phyloP scores from a whole-genome alignment of 1,140 invertebrate genomes.

The Heliconius hermathena region DNA sequence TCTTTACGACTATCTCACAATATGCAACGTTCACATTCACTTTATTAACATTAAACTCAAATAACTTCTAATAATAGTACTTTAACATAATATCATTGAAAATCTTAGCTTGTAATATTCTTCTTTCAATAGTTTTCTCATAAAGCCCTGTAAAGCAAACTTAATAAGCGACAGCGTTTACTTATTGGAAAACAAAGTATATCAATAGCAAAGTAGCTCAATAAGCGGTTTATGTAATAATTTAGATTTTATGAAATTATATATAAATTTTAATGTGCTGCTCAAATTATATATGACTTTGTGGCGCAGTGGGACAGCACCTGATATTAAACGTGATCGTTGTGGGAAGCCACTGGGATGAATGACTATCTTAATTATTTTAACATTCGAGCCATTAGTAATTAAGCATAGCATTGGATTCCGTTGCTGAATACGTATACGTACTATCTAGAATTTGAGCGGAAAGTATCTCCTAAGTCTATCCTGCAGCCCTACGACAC shows the following conservation, averaged over 20 bases:
- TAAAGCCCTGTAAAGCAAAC: neutral
- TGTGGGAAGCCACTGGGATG: too few relatives aligned
- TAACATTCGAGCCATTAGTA: too few relatives aligned
- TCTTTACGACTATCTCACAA: too few relatives aligned
- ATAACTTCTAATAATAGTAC: neutral
- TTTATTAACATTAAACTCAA: neutral
- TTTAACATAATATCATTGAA: neutral
- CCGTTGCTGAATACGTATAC: too few relatives aligned
- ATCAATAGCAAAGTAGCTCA: neutral
- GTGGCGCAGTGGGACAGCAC: neutral
- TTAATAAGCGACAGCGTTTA: constrained; percentile 1
- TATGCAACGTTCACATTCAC: too few relatives aligned
- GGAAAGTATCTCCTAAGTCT: too few relatives aligned
- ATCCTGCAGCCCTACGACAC: too few relatives aligned
- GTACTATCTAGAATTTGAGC: too few relatives aligned
- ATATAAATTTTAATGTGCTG: neutral
- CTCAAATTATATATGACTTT: too few relatives aligned
- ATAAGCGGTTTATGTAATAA: neutral
- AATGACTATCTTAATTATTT: too few relatives aligned
- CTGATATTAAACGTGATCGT: too few relatives aligned
- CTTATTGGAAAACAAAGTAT: neutral
- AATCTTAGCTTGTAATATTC: neutral
- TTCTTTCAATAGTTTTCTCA: neutral
- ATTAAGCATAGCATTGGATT: too few relatives aligned
- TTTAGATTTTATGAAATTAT: neutral